Conservation (phyloP, 2,797 vertebrate genomes). For the Crocidura indochinensis region DNA sequence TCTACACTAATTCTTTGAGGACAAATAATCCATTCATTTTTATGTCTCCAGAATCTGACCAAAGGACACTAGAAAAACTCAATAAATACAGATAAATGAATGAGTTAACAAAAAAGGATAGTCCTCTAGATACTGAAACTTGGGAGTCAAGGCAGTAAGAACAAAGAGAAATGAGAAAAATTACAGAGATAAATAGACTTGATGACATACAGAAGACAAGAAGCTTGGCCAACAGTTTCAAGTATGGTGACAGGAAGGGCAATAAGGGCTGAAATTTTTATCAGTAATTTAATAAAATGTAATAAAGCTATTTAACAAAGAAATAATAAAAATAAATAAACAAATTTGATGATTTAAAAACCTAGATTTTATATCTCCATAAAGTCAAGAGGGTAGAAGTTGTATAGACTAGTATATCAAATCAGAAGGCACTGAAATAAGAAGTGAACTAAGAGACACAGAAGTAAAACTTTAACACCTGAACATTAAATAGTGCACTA, state of each 20-base stretch:
- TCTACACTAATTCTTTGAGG: not conserved
- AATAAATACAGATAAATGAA: not conserved
- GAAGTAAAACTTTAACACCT: too few species aligned
- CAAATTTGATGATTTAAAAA: too few species aligned
- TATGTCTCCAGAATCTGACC: not conserved
- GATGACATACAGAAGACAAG: not conserved
- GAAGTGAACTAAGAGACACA: too few species aligned
- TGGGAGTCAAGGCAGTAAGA: not conserved
- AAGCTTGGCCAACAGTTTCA: not conserved
- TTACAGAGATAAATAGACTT: not conserved
- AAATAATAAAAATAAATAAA: not conserved
- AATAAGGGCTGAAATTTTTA: not conserved
- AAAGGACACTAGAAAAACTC: not conserved
- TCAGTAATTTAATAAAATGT: not conserved
- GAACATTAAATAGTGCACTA: too few species aligned
- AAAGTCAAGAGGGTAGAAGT: too few species aligned
- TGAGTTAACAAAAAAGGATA: not conserved
- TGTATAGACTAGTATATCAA: too few species aligned
- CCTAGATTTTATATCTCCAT: too few species aligned
- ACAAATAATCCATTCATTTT: not conserved
- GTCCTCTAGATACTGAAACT: not conserved
- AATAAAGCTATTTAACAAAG: not conserved
- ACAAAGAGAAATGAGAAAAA: not conserved
- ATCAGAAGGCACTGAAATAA: too few species aligned
- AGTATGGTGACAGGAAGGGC: not conserved